A percentile compares a stretch with the other conserved stretches of the same genome.
Conservation (phyloP, 64 coral and sea anemone genomes). For the Acropora tenuis region DNA sequence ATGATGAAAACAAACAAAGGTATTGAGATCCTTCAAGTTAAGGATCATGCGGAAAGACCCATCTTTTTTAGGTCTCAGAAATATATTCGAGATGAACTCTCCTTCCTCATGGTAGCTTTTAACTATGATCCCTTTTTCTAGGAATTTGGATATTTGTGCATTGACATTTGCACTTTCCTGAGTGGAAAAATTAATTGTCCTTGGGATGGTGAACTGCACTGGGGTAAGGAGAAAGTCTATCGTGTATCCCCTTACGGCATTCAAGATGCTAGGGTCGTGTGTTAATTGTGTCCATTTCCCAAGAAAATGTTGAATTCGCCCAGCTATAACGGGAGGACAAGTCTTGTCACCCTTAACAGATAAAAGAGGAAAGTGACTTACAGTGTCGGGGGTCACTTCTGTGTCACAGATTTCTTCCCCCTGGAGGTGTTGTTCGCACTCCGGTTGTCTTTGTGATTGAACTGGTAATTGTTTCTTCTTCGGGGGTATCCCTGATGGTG, state of each 20-base stretch:
- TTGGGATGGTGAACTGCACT: slow-evolving; percentile 22
- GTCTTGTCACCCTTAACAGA: neutral
- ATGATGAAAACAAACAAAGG: slow-evolving; percentile 46
- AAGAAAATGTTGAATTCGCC: neutral
- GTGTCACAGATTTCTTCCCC: slow-evolving; percentile 31
- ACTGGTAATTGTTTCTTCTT: neutral
- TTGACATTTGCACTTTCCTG: slow-evolving; percentile 30
- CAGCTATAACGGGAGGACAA: neutral
- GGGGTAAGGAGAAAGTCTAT: slow-evolving; percentile 38
- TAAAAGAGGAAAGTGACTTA: slow-evolving; percentile 17
- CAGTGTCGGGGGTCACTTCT: slow-evolving; percentile 14
- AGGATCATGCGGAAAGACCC: slow-evolving; percentile 51
- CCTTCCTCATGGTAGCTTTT: slow-evolving; percentile 31
- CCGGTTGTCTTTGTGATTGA: slow-evolving; percentile 3
- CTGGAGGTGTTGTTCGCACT: neutral
- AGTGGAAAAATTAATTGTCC: neutral
- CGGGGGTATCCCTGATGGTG: slow-evolving; percentile 24
- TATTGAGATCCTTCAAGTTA: slow-evolving; percentile 55
- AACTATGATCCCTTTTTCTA: slow-evolving; percentile 57
- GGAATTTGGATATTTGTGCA: slow-evolving; percentile 55
- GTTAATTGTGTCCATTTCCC: slow-evolving; percentile 6
- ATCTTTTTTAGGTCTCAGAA: slow-evolving; percentile 4
- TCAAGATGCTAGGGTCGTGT: neutral
- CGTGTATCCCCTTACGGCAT: slow-evolving; percentile 1
- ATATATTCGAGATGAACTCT: too few relatives aligned